phyloP scores from a whole-genome alignment of 2,797 vertebrate species.

The Molossus alvarezi region DNA sequence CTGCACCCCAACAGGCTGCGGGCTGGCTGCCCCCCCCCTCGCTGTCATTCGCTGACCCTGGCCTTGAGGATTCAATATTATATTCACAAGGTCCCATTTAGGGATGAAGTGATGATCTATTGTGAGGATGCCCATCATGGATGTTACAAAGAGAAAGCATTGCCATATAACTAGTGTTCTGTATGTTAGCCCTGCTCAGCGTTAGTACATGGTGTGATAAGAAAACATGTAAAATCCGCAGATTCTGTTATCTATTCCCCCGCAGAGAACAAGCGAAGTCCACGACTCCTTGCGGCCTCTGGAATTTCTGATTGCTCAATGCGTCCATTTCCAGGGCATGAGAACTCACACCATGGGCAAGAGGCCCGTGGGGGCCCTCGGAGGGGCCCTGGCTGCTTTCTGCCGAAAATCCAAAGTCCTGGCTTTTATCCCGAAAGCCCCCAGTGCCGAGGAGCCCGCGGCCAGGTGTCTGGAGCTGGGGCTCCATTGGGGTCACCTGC shows the following conservation, averaged over 20 bases:
- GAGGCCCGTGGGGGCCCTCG: slow-evolving; percentile 45
- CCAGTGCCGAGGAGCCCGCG: background rate
- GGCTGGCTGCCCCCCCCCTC: background rate
- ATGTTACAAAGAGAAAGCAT: background rate
- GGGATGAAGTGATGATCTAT: background rate
- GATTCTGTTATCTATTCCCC: slow-evolving; percentile 57
- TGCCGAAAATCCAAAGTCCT: slow-evolving; percentile 68
- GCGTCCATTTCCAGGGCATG: slow-evolving; percentile 59
- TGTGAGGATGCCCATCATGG: fast-evolving
- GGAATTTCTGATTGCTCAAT: background rate
- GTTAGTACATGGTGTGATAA: background rate
- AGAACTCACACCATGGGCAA: slow-evolving; percentile 53
- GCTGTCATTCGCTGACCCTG: background rate
- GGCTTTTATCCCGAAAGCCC: slow-evolving; percentile 63
- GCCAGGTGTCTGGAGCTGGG: background rate
- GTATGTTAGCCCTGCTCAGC: background rate
- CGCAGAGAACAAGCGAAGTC: slow-evolving; percentile 17
- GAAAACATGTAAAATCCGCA: slow-evolving; percentile 76
- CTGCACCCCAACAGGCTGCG: fast-evolving
- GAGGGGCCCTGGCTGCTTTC: background rate
- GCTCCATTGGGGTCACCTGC: fast-evolving
- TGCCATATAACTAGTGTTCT: no score
- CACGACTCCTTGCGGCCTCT: background rate
- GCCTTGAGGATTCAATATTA: background rate
- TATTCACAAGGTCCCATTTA: background rate